Base-by-base conservation (phyloP, 2,113 vertebrate genomes). In the Gasterosteus nipponicus region DNA sequence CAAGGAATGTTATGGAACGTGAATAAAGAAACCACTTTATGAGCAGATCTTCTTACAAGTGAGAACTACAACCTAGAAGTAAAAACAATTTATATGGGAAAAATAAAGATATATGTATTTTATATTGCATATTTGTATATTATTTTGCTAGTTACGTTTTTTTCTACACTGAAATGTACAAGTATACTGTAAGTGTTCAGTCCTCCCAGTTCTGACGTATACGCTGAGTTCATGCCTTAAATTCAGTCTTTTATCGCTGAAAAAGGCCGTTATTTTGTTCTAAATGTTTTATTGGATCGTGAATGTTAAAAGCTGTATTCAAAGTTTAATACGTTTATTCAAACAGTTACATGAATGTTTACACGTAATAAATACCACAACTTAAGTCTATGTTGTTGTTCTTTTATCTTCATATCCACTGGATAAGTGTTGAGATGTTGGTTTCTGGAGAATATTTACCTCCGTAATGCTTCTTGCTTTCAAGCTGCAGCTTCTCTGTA, bases 131-230 rank as follows among this genome's bases (percentile, higher is more conserved):
- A 85, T 78, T 80, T 78, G 15, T 83, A 33, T 65, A 66, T 70
- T 60, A 14, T 46, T 80, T 86, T 78, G 82, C 44, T 86, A 82
- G 38, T 38, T 75, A 18, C 41, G 29, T 33, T 89, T 81, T 81
- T 90, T 89, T 83, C 39, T 89, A 86, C 68, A 78, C 69, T 89
- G 71, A 86, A 71, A 62, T 75, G 60, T 79, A 38, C 70, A 73
- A 77, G 61, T 79, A 73, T 54, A 44, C 54, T 63, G 0, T 53
- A 41, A 62, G 63, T 80, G 51, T 73, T 33, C 49, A 29, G 59
- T 22, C 11, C 22, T 54, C 39, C 56, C 10, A 62, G 54, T 19
- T 71, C 51, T 54, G 29, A 39, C 51, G 18, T 66, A 38, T 29
- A 3, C n/a, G 35, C 42, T 78, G 10, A 63, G 18, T 49, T 69